A percentile compares a stretch with the other conserved stretches of the same genome.
phyloP scores from a whole-genome alignment of 2,797 vertebrate genomes.

The Poeciliopsis paucimaculata region DNA sequence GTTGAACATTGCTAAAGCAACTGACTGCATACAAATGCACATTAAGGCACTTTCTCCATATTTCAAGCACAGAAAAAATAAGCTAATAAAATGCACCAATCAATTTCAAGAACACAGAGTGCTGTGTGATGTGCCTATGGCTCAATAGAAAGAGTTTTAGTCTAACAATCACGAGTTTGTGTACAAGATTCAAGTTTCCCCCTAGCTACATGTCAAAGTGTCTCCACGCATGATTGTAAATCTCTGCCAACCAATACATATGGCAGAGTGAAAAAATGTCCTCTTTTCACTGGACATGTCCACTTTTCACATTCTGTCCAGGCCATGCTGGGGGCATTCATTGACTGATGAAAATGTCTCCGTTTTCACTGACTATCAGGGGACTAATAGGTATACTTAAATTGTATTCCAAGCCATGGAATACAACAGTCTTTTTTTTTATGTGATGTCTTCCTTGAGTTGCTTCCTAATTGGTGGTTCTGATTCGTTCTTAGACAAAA shows the following conservation, averaged over 20 bases:
- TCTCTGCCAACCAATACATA: background rate
- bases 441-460: background rate
- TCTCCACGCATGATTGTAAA: background rate
- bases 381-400: background rate
- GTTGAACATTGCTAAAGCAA: background rate
- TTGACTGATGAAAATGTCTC: no score
- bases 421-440: background rate
- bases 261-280: background rate
- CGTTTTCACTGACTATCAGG: no score
- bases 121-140: background rate
- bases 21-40: constrained; percentile 1
- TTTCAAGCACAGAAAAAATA: background rate
- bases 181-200: background rate
- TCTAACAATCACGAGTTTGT: background rate
- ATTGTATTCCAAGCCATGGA: background rate
- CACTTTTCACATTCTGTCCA: background rate
- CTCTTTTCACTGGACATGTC: background rate
- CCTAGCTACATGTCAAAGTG: background rate
- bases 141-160: background rate
- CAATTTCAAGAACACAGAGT: background rate
- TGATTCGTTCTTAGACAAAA: background rate
- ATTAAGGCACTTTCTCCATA: background rate
- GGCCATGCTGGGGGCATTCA: background rate
- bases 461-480: background rate
- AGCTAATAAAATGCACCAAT: background rate